Evolutionary conservation across 2,797 vertebrate species (phyloP), one percentile per base, ranked within the genome.

Genomic region (Cottoperca gobio): DNA sequence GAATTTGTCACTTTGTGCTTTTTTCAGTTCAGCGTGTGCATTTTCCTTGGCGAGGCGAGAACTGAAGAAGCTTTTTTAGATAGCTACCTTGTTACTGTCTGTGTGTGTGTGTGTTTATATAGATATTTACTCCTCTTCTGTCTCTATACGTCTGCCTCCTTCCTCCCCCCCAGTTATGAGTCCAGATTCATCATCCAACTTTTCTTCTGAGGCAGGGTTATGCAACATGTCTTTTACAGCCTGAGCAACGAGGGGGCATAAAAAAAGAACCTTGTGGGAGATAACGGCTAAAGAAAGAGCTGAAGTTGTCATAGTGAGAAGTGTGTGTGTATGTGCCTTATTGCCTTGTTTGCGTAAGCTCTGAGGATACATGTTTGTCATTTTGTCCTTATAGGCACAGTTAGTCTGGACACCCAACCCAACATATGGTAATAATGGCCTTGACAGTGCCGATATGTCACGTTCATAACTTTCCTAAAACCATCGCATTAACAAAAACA

Each of bases 191-290:
- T 79, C 84, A 78, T 89, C 75, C 82, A 64, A 76, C 66, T 28
- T 73, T 53, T 64, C 81, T 76, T 80, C 77, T 26, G 64, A 84
- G 81, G 81, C 67, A 35, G 19, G 39, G 85, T 92, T 92, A 88
- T 40, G 73, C 84, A 93, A 93, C 81, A 61, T 72, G 23, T 84
- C 68, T 92, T 89, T 91, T 78, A 87, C 87, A 88, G 86, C 66
- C 74, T 78, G 65, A 88, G 60, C 62, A 82, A 73, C 73, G 43
- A 40, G 35, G 35, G 66, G 68, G 52, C 61, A 84, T 55, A 78
- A 71, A 85, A 71, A 85, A 76, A 81, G 23, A 78, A 85, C 52
- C 74, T 48, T 66, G 83, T 88, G 81, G 85, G 88, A 78, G 81
- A 73, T 67, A 81, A 54, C 43, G 64, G 31, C 60, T 66, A 73